Base-by-base conservation (phyloP, 2,797 vertebrate species). In the Sorex maritimensis region DNA sequence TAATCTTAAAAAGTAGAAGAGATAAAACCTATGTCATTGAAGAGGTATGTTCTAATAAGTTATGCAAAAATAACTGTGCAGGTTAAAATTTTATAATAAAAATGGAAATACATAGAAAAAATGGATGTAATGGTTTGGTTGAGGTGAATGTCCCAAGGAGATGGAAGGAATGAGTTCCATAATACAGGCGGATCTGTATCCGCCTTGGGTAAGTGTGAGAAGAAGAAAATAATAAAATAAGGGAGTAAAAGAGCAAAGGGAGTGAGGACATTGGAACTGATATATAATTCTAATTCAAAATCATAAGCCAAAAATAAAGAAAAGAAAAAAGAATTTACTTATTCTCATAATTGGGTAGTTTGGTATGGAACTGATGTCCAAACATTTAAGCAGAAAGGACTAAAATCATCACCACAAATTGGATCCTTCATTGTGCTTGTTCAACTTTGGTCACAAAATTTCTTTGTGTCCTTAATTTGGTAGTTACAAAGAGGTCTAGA, bases 191-290 rank as follows among this genome's bases (percentile, higher is more conserved):
- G 55, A 11, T 38, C 21, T n/a, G 1, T 67, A 11, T 77, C 4
- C 77, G 30, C 14, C 13, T 79, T 74, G 61, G 44, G 5, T 15
- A 93, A 88, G 24, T 88, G 17, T 67, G 26, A 63, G 1, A 23
- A 67, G 38, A n/a, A 86, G 9, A 17, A 72, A 84, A 10, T 24
- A 92, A 73, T 75, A 84, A 84, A 30, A 79, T 28, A 23, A 90
- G 14, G 6, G 10, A 81, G 46, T 4, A 34, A 73, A 12, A 85
- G 2, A 11, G 13, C 9, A 30, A 38, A 46, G 7, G 28, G 15
- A 24, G 81, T 38, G 67, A 9, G 12, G 17, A 46, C 11, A 69
- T 30, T 17, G 6, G 58, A 86, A 49, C 3, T 46, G 34, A 65
- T 10, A 17, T 6, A 21, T 72, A 88, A 58, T 68, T n/a, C n/a